These are phyloP conservation scores for Antedon bifida DNA, from an alignment of 35 echinoderm and acorn worm genomes.

Conservation along the genomic window DNA sequence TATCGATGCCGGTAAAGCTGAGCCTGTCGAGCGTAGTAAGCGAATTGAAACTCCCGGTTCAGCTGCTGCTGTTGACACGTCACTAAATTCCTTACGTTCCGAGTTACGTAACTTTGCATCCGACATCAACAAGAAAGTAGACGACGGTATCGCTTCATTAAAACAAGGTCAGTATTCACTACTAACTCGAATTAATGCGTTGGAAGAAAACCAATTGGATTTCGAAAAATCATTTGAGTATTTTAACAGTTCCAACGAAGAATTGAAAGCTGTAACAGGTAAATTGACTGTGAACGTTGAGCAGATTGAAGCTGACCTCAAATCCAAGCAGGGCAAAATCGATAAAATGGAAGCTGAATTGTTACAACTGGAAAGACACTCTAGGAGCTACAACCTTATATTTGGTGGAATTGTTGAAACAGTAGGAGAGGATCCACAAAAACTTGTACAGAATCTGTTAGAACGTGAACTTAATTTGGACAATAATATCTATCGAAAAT, in stretches of 20 bases:
- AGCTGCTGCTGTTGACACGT: background rate
- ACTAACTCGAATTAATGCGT: background rate
- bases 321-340: background rate
- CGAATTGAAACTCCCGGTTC: no score
- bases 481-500: constrained; percentile 6
- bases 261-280: background rate
- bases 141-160: background rate
- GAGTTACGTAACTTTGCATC: background rate
- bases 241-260: background rate
- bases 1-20: background rate
- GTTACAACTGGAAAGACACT: background rate
- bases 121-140: background rate
- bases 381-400: constrained; percentile 8
- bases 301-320: constrained; percentile 1
- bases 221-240: background rate
- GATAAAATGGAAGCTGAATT: background rate
- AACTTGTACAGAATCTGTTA: background rate
- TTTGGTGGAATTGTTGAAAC: constrained; percentile 16
- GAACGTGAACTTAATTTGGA: constrained; percentile 1
- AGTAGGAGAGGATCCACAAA: background rate
- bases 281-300: background rate
- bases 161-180: background rate
- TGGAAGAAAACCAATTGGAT: constrained; percentile 7
- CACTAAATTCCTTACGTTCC: background rate
- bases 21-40: no score